phyloP scores from a whole-genome alignment of 2,113 vertebrate genomes.

The Pseudopipra pipra region DNA sequence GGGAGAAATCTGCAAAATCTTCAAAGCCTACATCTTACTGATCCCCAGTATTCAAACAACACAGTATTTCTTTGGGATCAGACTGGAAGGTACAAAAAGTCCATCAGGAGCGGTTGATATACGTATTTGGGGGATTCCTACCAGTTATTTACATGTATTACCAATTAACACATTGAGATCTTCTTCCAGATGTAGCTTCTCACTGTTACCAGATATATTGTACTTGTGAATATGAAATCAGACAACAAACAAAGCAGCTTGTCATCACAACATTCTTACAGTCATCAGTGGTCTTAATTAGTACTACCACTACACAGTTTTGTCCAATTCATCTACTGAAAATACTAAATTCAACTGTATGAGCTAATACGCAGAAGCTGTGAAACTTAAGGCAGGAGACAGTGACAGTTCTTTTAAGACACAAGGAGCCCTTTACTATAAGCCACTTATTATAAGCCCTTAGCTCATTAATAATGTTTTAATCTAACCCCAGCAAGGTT shows the following conservation, averaged over 20 bases:
- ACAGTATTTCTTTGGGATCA: not conserved
- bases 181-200: not conserved
- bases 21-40: not conserved
- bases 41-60: not conserved
- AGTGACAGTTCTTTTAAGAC: not conserved
- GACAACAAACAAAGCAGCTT: not conserved
- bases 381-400: not conserved
- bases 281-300: not conserved
- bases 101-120: not conserved
- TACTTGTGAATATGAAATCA: not conserved
- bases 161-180: not conserved
- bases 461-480: not conserved
- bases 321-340: not conserved
- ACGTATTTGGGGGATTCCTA: not conserved
- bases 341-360: not conserved
- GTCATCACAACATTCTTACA: not conserved
- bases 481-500: not conserved
- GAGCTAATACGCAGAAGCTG: not conserved
- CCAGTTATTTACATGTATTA: not conserved
- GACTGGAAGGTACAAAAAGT: not conserved
- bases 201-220: not conserved
- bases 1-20: not conserved
- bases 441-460: not conserved
- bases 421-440: not conserved
- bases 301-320: not conserved